Evolutionary conservation across 2,797 vertebrate species (phyloP).

Genomic region (Hydrolagus colliei): DNA sequence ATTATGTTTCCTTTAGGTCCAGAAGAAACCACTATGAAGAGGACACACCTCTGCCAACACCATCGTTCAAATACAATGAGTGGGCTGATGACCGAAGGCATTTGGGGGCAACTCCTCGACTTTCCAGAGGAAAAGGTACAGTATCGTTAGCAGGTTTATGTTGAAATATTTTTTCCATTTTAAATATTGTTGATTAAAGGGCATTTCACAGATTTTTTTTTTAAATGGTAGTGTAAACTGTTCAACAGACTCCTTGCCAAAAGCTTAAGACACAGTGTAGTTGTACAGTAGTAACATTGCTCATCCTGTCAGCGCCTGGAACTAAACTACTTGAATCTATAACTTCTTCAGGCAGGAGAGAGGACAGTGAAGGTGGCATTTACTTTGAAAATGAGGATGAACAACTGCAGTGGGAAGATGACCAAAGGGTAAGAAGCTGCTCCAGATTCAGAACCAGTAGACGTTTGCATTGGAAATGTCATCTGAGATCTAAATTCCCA

Average conservation of each 20-base stretch:
- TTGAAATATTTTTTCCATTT: background rate
- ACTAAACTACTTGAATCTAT: background rate
- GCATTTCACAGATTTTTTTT: background rate
- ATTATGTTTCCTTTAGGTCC: conserved; percentile 59
- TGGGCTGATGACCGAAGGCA: conserved; percentile 93
- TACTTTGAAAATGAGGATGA: conserved; percentile 81
- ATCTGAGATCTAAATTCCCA: background rate
- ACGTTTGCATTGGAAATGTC: background rate
- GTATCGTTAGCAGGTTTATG: background rate
- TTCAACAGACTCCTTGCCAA: too few species aligned
- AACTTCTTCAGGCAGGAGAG: conserved; percentile 60
- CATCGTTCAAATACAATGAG: conserved; percentile 94
- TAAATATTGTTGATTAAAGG: too few species aligned
- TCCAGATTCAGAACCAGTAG: background rate
- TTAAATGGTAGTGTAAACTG: too few species aligned
- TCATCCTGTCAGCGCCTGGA: background rate
- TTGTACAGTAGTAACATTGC: background rate
- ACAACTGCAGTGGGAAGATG: conserved; percentile 90
- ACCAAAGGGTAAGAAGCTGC: conserved; percentile 71
- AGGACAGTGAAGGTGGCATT: conserved; percentile 73
- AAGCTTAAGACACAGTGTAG: background rate
- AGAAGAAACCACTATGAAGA: conserved; percentile 72
- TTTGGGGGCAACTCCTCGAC: conserved; percentile 81
- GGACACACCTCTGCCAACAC: conserved; percentile 84
- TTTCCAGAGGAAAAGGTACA: conserved; percentile 86